These are phyloP conservation scores for Tursiops truncatus DNA, from an alignment of 2,113 vertebrate species.

Conservation along the genomic window DNA sequence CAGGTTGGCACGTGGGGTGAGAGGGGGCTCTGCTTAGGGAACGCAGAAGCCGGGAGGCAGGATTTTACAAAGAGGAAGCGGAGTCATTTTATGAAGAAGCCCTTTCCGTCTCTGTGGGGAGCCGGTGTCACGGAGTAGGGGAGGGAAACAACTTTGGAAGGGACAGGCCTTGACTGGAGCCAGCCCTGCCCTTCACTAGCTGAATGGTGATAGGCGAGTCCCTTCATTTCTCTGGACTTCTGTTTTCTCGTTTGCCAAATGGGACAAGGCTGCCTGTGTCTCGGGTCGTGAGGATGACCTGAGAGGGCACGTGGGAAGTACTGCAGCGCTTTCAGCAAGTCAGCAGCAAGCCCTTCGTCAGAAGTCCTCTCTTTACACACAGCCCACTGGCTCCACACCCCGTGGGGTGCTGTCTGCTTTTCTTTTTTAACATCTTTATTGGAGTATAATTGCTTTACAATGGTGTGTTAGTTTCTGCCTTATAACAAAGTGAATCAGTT, in stretches of 20 bases:
- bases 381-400: not conserved
- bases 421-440: not conserved
- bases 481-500: too few species aligned
- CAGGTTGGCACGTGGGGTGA: not conserved
- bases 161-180: not conserved
- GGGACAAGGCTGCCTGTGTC: not conserved
- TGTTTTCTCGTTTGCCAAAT: not conserved
- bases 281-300: not conserved
- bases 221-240: not conserved
- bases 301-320: rapidly evolving
- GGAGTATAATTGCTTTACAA: too few species aligned
- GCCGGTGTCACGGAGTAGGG: not conserved
- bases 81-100: not conserved
- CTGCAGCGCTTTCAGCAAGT: not conserved
- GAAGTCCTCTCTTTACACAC: not conserved
- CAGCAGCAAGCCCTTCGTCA: not conserved
- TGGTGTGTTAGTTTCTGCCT: too few species aligned
- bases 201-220: not conserved
- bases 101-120: not conserved
- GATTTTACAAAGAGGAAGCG: not conserved
- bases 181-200: not conserved
- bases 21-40: not conserved
- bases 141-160: not conserved
- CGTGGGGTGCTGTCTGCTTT: not conserved
- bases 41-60: not conserved